Percentiles rank a stretch among this genome's conserved stretches.
Conservation (phyloP, 1,140 invertebrate species). For the Propsilocerus akamusi region DNA sequence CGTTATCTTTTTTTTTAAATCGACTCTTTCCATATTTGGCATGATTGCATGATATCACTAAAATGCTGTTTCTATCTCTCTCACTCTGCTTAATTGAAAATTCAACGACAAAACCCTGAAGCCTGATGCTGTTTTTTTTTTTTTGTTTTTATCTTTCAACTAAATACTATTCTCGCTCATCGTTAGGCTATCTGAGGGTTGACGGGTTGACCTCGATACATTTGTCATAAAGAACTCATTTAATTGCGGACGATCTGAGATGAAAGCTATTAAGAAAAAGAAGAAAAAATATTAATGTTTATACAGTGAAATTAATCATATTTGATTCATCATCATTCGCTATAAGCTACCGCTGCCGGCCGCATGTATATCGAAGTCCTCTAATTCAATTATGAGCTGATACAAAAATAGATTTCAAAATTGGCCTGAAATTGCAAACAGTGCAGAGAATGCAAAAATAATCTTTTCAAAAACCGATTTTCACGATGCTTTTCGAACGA, state of each 20-base stretch:
- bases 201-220: too few species aligned
- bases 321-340: neutral
- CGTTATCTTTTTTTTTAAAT: too few species aligned
- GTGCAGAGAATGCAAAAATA: neutral
- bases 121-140: too few species aligned
- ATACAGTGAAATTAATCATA: neutral
- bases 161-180: too few species aligned
- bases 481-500: too few species aligned
- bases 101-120: too few species aligned
- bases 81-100: too few species aligned
- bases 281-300: neutral
- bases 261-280: neutral
- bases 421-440: neutral
- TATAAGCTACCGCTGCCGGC: too few species aligned
- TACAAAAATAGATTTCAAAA: neutral
- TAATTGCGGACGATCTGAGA: neutral
- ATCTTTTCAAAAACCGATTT: neutral
- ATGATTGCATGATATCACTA: constrained; percentile 2
- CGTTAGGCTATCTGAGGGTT: too few species aligned
- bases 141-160: too few species aligned
- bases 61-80: neutral
- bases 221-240: neutral
- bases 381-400: neutral
- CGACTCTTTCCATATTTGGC: neutral
- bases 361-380: too few species aligned